Percentiles rank a stretch among this genome's conserved stretches.
Conservation (phyloP, 2,888 invertebrate genomes). For the Lithophane socia region DNA sequence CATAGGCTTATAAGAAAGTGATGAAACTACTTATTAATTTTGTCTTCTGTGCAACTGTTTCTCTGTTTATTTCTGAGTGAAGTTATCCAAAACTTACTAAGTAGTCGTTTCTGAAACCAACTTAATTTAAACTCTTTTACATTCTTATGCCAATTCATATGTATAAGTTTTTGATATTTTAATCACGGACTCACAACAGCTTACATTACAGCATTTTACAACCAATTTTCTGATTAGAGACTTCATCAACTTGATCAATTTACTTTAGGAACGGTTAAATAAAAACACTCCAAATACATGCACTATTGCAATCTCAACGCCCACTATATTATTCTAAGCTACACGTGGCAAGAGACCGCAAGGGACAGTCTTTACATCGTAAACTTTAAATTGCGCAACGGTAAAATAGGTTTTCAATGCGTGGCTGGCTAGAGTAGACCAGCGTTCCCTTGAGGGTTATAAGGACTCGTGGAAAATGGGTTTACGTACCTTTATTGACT, state of each 20-base stretch:
- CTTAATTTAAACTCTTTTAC: no score
- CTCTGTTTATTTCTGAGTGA: no score
- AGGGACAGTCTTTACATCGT: conserved; percentile 47
- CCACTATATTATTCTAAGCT: conserved; percentile 31
- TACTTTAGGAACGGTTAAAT: neutral
- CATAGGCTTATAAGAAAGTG: no score
- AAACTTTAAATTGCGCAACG: conserved; percentile 55
- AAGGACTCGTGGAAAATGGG: conserved; percentile 9
- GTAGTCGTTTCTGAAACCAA: no score
- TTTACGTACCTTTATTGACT: conserved; percentile 1
- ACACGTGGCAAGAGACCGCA: conserved; percentile 36
- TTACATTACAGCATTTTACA: neutral
- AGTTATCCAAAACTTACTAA: no score
- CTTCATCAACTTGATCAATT: neutral
- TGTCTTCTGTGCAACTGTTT: no score
- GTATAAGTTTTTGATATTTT: neutral
- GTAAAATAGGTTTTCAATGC: conserved; percentile 54
- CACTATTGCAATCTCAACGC: conserved; percentile 26
- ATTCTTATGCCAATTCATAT: neutral
- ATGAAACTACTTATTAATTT: no score
- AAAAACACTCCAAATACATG: neutral
- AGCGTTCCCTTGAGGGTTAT: conserved; percentile 15
- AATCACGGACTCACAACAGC: neutral
- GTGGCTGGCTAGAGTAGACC: neutral
- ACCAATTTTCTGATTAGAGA: neutral